These are phyloP conservation scores for Petroica traversi DNA, from an alignment of 2,113 vertebrate species.

Conservation along the genomic window DNA sequence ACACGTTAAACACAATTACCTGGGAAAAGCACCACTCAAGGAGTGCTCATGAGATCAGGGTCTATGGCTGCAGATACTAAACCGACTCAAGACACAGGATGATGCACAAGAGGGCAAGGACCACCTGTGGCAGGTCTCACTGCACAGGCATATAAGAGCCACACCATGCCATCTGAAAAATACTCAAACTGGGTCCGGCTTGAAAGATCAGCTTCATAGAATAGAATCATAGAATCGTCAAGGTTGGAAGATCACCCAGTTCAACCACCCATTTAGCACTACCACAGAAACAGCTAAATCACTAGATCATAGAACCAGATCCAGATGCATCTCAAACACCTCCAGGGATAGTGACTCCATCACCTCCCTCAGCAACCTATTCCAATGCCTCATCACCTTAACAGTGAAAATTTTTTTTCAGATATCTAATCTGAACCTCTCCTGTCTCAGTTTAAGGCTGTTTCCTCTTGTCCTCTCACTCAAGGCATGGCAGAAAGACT, in stretches of 20 bases:
- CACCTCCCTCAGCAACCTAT: background rate
- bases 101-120: background rate
- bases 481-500: background rate
- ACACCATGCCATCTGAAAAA: background rate
- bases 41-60: background rate
- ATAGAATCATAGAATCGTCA: background rate
- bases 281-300: background rate
- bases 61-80: background rate
- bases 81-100: background rate
- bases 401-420: background rate
- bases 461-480: background rate
- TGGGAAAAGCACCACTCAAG: background rate
- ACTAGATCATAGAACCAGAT: background rate
- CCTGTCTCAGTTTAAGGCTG: background rate
- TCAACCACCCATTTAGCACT: rapidly evolving
- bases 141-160: background rate
- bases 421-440: background rate
- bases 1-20: background rate
- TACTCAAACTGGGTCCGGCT: background rate
- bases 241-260: background rate
- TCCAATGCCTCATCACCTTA: background rate
- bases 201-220: background rate
- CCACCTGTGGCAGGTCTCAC: background rate
- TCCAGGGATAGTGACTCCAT: background rate
- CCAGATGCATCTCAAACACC: background rate